phyloP scores from a whole-genome alignment of 1,140 invertebrate species.

The Doryteuthis pealeii region DNA sequence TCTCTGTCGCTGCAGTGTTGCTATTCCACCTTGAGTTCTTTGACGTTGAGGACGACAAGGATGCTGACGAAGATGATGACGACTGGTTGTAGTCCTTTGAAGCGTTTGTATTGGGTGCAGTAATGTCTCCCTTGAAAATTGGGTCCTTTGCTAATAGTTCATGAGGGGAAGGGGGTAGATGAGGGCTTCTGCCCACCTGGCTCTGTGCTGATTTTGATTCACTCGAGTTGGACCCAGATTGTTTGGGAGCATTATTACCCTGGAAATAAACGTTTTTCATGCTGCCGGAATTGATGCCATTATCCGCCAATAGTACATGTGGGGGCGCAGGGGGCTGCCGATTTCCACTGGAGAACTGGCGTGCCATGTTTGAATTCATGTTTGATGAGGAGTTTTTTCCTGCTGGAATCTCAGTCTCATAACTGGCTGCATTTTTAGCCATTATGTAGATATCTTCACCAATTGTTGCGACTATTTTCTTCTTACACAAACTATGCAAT shows the following conservation, averaged over 20 bases:
- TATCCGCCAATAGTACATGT: conserved; percentile 16
- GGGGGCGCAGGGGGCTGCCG: conserved; percentile 9
- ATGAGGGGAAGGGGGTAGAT: conserved; percentile 12
- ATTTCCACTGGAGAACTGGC: conserved; percentile 14
- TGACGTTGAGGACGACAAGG: conserved; percentile 10
- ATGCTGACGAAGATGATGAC: conserved; percentile 10
- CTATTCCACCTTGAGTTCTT: conserved; percentile 6
- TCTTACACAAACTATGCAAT: conserved; percentile 9
- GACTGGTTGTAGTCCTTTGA: neutral
- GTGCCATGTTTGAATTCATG: neutral
- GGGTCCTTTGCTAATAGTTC: conserved; percentile 2
- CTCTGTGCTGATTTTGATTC: conserved; percentile 11
- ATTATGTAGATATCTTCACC: conserved; percentile 6
- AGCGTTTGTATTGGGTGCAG: neutral
- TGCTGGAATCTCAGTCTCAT: neutral
- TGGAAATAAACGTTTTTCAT: conserved; percentile 21
- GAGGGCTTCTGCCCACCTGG: conserved; percentile 13
- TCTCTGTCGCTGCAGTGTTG: neutral
- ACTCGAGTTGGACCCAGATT: conserved; percentile 20
- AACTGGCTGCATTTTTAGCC: conserved; percentile 1
- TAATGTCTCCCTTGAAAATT: neutral
- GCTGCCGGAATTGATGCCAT: conserved; percentile 14
- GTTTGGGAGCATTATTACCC: conserved; percentile 24
- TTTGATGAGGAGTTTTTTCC: conserved; percentile 1
- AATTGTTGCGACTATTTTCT: conserved; percentile 8